These are phyloP conservation scores for Uromys caudimaculatus DNA, from an alignment of 2,797 vertebrate species.

Conservation along the genomic window DNA sequence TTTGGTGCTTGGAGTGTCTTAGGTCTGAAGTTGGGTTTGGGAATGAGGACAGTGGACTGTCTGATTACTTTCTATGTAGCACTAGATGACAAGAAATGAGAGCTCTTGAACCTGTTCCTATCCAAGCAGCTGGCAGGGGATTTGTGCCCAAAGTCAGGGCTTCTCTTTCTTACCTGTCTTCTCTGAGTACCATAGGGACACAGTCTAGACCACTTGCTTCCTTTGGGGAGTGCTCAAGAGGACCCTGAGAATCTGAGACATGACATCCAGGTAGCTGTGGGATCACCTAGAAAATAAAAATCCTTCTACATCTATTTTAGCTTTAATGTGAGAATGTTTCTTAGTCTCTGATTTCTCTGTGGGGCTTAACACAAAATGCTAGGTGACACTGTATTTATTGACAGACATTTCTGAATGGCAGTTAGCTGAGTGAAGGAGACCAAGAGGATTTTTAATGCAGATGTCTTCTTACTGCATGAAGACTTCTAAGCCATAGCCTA, in stretches of 20 bases:
- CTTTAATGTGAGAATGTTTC: not conserved
- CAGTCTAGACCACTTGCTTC: fast-evolving
- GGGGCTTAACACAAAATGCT: not conserved
- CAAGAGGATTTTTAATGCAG: not conserved
- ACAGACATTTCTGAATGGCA: not conserved
- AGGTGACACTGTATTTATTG: not conserved
- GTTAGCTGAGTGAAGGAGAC: not conserved
- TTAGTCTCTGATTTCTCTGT: not conserved
- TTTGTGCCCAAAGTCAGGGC: not conserved
- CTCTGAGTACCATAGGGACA: fast-evolving
- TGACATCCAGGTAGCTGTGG: not conserved
- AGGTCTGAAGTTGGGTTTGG: not conserved
- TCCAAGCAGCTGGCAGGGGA: no score
- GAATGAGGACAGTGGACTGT: not conserved
- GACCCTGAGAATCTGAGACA: not conserved
- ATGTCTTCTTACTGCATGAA: not conserved
- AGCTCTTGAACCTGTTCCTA: fast-evolving
- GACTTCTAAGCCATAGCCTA: not conserved
- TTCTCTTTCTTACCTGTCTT: not conserved
- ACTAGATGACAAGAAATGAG: fast-evolving
- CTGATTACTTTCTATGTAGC: fast-evolving
- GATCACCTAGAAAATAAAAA: fast-evolving
- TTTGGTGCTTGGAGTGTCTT: not conserved
- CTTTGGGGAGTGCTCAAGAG: fast-evolving
- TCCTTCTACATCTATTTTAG: no score